Conservation (phyloP, 2,113 vertebrate genomes). For the Microcebus griseorufus region DNA sequence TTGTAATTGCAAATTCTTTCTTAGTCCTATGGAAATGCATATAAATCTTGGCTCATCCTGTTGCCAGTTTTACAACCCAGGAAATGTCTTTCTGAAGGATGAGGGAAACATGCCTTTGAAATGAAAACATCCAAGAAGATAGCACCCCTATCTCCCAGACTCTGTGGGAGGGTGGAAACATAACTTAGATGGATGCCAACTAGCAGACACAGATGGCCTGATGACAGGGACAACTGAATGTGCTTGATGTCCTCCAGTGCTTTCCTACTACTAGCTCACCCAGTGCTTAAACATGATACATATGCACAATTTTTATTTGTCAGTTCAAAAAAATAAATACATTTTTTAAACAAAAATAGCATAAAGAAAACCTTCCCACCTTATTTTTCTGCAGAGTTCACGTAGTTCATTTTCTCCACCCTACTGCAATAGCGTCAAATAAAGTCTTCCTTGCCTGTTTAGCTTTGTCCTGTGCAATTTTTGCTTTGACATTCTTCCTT, state of each 20-base stretch:
- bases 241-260: no score
- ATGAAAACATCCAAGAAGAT: not conserved
- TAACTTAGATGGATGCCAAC: not conserved
- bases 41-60: not conserved
- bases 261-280: not conserved
- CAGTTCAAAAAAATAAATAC: not conserved
- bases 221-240: not conserved
- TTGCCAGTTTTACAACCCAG: not conserved
- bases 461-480: not conserved
- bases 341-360: not conserved
- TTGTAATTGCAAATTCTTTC: not conserved
- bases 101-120: not conserved
- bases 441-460: not conserved
- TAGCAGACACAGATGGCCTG: not conserved
- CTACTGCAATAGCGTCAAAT: not conserved
- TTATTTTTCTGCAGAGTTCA: not conserved
- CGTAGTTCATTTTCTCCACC: not conserved
- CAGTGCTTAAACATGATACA: not conserved
- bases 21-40: not conserved
- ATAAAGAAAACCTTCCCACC: not conserved
- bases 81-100: not conserved
- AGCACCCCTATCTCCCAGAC: not conserved
- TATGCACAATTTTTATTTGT: not conserved
- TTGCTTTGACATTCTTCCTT: not conserved
- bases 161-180: not conserved